A percentile compares a stretch with the other conserved stretches of the same genome.
Conservation (phyloP, 35 echinoderm and acorn worm genomes). For the Apostichopus californicus region DNA sequence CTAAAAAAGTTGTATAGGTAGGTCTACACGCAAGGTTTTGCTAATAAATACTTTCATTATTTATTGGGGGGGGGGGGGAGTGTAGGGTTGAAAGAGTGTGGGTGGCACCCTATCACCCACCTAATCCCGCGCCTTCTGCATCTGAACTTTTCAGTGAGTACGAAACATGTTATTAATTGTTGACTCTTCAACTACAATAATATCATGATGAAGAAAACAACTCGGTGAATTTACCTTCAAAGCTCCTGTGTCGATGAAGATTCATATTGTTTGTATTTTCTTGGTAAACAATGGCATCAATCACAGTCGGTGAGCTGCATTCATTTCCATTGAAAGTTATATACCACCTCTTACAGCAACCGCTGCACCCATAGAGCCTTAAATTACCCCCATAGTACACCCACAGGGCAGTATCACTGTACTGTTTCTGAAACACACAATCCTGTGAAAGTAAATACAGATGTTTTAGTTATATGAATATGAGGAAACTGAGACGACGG, state of each 20-base stretch:
- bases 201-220: too few relatives aligned
- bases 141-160: too few relatives aligned
- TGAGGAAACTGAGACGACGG: too few relatives aligned
- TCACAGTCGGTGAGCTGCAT: slow-evolving; percentile 50
- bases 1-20: too few relatives aligned
- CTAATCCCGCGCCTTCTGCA: too few relatives aligned
- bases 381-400: slow-evolving; percentile 72
- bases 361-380: slow-evolving; percentile 53
- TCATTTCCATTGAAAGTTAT: slow-evolving; percentile 76
- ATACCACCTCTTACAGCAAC: slow-evolving; percentile 73
- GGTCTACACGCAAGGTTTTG: too few relatives aligned
- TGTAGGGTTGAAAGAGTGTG: too few relatives aligned
- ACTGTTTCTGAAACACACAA: slow-evolving; percentile 68
- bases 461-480: too few relatives aligned
- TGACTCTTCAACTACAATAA: too few relatives aligned
- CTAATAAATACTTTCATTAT: too few relatives aligned
- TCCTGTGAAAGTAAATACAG: slow-evolving; percentile 32
- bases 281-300: slow-evolving; percentile 66
- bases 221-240: not conserved
- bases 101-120: too few relatives aligned
- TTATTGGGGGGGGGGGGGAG: too few relatives aligned
- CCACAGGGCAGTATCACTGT: slow-evolving; percentile 67
- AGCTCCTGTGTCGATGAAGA: not conserved
- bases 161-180: not conserved
- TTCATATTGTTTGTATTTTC: slow-evolving; percentile 31